Conservation (phyloP, 2,888 invertebrate genomes). For the Pandemis cinnamomeana region DNA sequence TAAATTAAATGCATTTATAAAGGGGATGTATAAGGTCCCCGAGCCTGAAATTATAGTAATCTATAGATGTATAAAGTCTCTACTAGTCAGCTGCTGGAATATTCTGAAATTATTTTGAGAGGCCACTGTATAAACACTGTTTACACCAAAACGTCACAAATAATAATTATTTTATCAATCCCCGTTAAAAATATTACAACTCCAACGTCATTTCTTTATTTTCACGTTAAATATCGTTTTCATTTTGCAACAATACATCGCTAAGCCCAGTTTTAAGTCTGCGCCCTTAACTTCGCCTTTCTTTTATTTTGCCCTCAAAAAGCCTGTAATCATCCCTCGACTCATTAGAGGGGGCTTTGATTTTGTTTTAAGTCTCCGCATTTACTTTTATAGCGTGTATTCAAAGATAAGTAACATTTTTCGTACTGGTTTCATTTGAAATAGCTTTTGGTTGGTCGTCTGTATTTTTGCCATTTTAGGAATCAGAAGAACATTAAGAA, state of each 20-base stretch:
- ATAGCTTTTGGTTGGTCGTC: background rate
- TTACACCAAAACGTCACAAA: no score
- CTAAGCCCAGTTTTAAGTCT: conserved; percentile 21
- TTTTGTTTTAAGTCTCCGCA: conserved; percentile 42
- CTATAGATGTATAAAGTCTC: no score
- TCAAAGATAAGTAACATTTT: background rate
- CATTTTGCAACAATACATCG: conserved; percentile 22
- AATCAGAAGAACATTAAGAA: no score
- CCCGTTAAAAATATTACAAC: no score
- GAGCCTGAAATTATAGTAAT: no score
- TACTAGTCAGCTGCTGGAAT: no score
- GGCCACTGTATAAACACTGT: no score
- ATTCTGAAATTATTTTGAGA: no score
- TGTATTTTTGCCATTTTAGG: no score
- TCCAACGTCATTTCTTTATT: background rate
- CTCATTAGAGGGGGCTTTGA: conserved; percentile 50
- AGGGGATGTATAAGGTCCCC: no score
- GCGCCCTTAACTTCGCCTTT: conserved; percentile 31
- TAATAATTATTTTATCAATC: no score
- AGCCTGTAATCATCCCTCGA: conserved; percentile 45
- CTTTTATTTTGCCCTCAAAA: conserved; percentile 42
- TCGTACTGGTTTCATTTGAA: background rate
- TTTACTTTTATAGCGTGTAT: conserved; percentile 34
- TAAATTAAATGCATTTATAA: no score
- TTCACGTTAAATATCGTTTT: conserved; percentile 8